Evolutionary conservation across 2,113 vertebrate species (phyloP), one percentile per base, ranked within the genome.

Genomic region (Clarias macrocephalus): DNA sequence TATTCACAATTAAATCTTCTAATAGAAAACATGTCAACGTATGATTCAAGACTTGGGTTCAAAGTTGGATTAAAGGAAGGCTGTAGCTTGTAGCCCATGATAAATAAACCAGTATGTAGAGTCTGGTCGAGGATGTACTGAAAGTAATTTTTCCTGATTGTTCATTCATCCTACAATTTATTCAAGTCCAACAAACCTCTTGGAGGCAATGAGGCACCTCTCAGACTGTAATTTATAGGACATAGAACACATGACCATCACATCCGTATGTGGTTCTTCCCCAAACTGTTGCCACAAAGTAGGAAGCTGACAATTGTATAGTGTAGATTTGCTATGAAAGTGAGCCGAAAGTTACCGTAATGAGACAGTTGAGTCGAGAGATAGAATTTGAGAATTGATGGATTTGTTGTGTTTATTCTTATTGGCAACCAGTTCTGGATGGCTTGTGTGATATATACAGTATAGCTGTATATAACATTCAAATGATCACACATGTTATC

Each of bases 21-120:
- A 76, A 76, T 54, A 2, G 73, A 76, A 76, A 76, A 76, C 73
- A 76, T 16, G 15, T 56, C 28, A 73, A 73, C 42, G 25, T 79
- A 79, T 79, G 52, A 79, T 28, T 79, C n/a, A 54, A 79, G 25
- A 57, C n/a, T 56, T 18, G 0, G 25, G 3, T 52, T 79, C 16
- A 28, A 16, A 16, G n/a, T 6, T 79, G 75, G 23, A 28, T 77
- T 56, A 15, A 28, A 56, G 48, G 6, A 79, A 28, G 3, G 11
- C 15, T 54, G 73, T 25, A 54, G 42, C 33, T 23, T 52, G 23
- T n/a, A 54, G 10, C 21, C 23, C 48, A 76, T 76, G 11, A 76
- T n/a, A 76, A 76, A 76, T 76, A 48, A 75, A 3, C 42, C 72
- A 48, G 42, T 25, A 5, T n/a, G 73, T 25, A 2, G 72, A 75